phyloP scores from a whole-genome alignment of 2,888 invertebrate species.

The Amiota mariae region DNA sequence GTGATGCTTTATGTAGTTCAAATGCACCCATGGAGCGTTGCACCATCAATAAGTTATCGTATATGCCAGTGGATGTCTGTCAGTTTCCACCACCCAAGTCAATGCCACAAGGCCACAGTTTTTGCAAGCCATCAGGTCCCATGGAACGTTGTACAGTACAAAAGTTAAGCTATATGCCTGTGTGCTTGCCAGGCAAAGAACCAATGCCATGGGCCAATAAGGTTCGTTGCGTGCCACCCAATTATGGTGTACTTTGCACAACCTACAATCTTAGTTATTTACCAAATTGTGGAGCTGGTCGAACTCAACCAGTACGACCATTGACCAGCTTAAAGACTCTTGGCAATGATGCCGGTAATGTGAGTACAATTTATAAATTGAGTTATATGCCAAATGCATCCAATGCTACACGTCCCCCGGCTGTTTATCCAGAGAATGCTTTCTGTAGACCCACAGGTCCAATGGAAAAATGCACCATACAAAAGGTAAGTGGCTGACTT shows the following conservation, averaged over 20 bases:
- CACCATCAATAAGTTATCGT: slow-evolving; percentile 70
- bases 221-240: slow-evolving; percentile 65
- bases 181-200: slow-evolving; percentile 71
- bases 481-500: slow-evolving; percentile 58
- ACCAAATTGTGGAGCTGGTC: slow-evolving; percentile 66
- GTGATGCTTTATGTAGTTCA: slow-evolving; percentile 57
- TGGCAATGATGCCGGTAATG: slow-evolving; percentile 62
- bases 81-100: slow-evolving; percentile 68
- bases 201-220: slow-evolving; percentile 70
- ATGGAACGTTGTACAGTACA: slow-evolving; percentile 74
- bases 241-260: slow-evolving; percentile 65
- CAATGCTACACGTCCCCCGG: slow-evolving; percentile 58
- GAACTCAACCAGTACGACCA: slow-evolving; percentile 58
- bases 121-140: slow-evolving; percentile 60
- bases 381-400: slow-evolving; percentile 63
- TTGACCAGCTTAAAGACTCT: slow-evolving; percentile 59
- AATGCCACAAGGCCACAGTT: slow-evolving; percentile 57
- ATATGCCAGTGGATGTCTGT: slow-evolving; percentile 69
- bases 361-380: slow-evolving; percentile 69
- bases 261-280: slow-evolving; percentile 72
- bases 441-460: slow-evolving; percentile 59
- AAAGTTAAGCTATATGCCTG: slow-evolving; percentile 76
- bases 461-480: slow-evolving; percentile 69
- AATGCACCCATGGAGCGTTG: slow-evolving; percentile 68
- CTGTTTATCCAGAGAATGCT: slow-evolving; percentile 62